These are phyloP conservation scores for Merluccius polli DNA, from an alignment of 2,797 vertebrate species.

Conservation along the genomic window DNA sequence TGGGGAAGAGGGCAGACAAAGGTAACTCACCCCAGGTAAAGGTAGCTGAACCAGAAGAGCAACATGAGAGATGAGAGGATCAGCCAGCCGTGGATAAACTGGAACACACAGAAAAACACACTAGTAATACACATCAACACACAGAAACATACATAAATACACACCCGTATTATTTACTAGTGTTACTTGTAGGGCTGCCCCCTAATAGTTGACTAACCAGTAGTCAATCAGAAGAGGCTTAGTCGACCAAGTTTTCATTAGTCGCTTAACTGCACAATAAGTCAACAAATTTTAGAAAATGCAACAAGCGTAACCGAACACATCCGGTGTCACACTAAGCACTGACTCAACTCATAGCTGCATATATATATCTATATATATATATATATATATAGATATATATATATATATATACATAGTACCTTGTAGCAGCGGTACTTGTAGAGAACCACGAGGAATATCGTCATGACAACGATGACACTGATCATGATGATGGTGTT, in stretches of 20 bases:
- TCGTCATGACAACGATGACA: conserved; percentile 92
- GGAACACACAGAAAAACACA: conserved; percentile 22
- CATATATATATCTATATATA: background rate
- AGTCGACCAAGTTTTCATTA: too few relatives aligned
- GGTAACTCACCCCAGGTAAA: conserved; percentile 84
- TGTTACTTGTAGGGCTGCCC: too few relatives aligned
- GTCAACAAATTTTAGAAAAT: too few relatives aligned
- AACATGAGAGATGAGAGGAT: conserved; percentile 94
- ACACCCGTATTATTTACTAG: too few relatives aligned
- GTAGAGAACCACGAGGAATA: conserved; percentile 90
- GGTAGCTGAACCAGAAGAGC: conserved; percentile 93
- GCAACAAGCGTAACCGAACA: too few relatives aligned
- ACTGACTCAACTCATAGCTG: too few relatives aligned
- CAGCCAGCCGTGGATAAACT: conserved; percentile 98
- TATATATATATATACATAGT: background rate
- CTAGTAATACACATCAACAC: background rate
- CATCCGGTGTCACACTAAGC: too few relatives aligned
- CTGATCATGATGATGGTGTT: conserved; percentile 96
- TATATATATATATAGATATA: background rate
- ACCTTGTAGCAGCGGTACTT: conserved; percentile 98
- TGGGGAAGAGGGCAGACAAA: too few relatives aligned
- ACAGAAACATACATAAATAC: too few relatives aligned
- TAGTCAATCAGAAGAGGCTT: too few relatives aligned
- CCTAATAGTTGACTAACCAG: too few relatives aligned
- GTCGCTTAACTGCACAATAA: too few relatives aligned